Conservation (phyloP, 2,797 vertebrate genomes). For the Odontamblyopus rebecca region DNA sequence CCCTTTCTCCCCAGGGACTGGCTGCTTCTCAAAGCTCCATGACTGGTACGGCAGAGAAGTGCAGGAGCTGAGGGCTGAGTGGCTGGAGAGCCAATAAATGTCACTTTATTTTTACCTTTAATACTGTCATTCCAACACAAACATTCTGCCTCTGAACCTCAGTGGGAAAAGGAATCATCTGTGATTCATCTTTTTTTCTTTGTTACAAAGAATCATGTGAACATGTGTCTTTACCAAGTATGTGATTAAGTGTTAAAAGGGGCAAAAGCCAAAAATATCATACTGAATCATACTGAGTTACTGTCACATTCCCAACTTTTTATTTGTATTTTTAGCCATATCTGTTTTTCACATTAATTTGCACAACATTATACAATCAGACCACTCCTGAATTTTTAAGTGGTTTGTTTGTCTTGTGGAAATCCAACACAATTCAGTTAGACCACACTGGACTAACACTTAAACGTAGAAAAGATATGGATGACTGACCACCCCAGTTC, state of each 20-base stretch:
- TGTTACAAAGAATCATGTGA: constrained; percentile 38
- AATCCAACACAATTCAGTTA: not conserved
- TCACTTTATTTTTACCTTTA: constrained; percentile 10
- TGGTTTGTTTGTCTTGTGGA: not conserved
- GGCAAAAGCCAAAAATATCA: too few species aligned
- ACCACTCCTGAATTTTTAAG: not conserved
- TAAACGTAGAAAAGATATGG: too few species aligned
- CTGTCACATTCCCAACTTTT: not conserved
- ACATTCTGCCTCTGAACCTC: constrained; percentile 18
- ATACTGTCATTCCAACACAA: constrained; percentile 41
- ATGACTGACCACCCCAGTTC: too few species aligned
- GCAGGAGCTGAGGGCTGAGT: constrained; percentile 78
- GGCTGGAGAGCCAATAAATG: constrained; percentile 79
- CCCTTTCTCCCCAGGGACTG: constrained; percentile 59
- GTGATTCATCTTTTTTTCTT: constrained; percentile 20
- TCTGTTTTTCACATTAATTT: not conserved
- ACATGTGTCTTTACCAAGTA: constrained; percentile 25
- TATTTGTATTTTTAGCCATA: not conserved
- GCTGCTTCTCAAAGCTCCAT: constrained; percentile 85
- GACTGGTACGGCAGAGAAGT: constrained; percentile 87
- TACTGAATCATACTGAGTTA: not conserved
- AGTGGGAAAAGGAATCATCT: constrained; percentile 9
- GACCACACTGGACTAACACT: too few species aligned
- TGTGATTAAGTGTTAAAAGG: constrained; percentile 2
- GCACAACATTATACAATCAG: not conserved